phyloP scores from a whole-genome alignment of 1,140 invertebrate genomes.

The Diabrotica undecimpunctata region DNA sequence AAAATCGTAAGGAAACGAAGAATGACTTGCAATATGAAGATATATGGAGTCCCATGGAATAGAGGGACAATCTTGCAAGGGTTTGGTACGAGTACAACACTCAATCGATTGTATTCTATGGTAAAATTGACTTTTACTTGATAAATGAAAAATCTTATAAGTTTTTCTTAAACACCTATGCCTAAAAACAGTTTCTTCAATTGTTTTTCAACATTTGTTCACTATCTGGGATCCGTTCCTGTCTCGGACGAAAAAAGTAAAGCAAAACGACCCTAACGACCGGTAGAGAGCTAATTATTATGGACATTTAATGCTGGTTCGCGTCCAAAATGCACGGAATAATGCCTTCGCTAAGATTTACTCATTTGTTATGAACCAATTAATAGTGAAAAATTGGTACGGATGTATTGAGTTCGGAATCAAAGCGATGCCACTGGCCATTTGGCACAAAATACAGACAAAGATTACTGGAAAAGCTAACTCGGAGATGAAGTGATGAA shows the following conservation, averaged over 20 bases:
- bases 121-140: no score
- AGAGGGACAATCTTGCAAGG: no score
- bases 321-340: neutral
- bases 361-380: conserved; percentile 11
- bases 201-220: no score
- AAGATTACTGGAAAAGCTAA: neutral
- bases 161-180: no score
- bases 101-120: no score
- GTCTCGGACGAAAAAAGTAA: neutral
- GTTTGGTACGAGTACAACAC: no score
- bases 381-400: conserved; percentile 12
- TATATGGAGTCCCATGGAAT: no score
- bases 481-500: neutral
- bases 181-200: no score
- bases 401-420: conserved; percentile 2
- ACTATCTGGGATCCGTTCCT: no score
- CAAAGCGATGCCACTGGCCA: neutral
- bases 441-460: neutral
- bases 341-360: conserved; percentile 11
- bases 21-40: no score
- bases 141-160: no score
- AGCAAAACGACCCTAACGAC: neutral
- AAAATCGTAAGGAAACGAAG: no score
- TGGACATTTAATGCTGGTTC: neutral
- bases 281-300: neutral